Evolutionary conservation across 2,888 invertebrate genomes (phyloP), one percentile per base, ranked within the genome.

Genomic region (Ceramica pisi): DNA sequence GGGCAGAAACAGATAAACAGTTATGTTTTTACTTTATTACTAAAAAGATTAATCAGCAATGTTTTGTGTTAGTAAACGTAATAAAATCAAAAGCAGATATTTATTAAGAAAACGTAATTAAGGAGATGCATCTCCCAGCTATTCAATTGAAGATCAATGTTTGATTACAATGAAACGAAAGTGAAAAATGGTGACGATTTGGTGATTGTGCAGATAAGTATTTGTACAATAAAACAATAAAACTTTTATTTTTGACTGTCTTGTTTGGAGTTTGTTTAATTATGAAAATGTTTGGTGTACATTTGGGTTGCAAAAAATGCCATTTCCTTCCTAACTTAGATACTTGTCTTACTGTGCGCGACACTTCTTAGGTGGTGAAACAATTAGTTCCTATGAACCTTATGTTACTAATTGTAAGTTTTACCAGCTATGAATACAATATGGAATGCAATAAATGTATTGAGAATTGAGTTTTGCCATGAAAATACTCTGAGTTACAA

Each of bases 171-270:
- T 12, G 8, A 23, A 31, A 60, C 60, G 57, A 76, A 71, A 66
- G 31, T 75, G 75, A 75, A 66, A 59, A 66, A 75, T 71, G 60
- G 26, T 64, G 38, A 71, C 19, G 21, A 35, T 53, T 65, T 75
- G 16, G 23, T 62, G 53, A 70, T 70, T 64, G 9, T 70, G 35
- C 19, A 3, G 31, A 41, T 66, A 59, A 35, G 56, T 5, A 38
- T 38, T 21, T 12, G 21, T 51, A 23, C 23, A 23, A 31, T 6
- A 31, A 31, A 31, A 5, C 4, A 6, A 31, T 31, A 31, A 31
- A 5, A 31, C 31, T 31, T 31, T 31, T 31, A 26, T 26, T 31
- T 23, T 51, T 51, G 5, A 51, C 50, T 50, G 0, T 2, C 12
- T 50, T 10, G 10, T 50, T 50, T 4, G 21, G 10, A 50, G 21